Conservation (phyloP, 2,797 vertebrate species). For the Ptychobarbus kaznakovi region DNA sequence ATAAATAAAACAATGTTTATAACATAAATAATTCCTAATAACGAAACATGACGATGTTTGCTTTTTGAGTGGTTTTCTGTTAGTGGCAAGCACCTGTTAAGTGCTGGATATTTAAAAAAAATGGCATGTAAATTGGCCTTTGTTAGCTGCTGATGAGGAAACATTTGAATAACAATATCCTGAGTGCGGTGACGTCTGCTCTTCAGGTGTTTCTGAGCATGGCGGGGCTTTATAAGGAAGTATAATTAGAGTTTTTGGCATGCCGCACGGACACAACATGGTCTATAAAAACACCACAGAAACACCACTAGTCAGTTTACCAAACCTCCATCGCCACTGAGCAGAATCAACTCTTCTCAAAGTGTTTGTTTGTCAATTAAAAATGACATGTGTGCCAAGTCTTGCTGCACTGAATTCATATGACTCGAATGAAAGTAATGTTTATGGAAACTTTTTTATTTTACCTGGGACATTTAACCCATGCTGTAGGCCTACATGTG, state of each 20-base stretch:
- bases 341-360: background rate
- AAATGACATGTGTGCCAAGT: background rate
- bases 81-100: constrained; percentile 31
- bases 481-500: background rate
- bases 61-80: constrained; percentile 14
- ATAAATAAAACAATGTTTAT: constrained; percentile 2
- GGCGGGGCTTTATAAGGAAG: constrained; percentile 85
- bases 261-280: constrained; percentile 57
- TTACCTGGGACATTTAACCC: background rate
- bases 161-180: constrained; percentile 87
- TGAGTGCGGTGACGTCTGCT: constrained; percentile 83
- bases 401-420: background rate
- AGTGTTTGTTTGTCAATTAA: background rate
- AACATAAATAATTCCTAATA: background rate
- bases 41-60: background rate
- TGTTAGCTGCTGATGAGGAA: constrained; percentile 86
- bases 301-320: background rate
- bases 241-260: constrained; percentile 86
- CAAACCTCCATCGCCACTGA: background rate
- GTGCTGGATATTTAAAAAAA: constrained; percentile 40
- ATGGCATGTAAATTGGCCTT: constrained; percentile 81
- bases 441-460: background rate
- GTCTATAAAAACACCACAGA: constrained; percentile 22
- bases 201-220: constrained; percentile 89
- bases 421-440: background rate